Conservation (phyloP, 2,797 vertebrate species). For the Hylomyscus alleni region DNA sequence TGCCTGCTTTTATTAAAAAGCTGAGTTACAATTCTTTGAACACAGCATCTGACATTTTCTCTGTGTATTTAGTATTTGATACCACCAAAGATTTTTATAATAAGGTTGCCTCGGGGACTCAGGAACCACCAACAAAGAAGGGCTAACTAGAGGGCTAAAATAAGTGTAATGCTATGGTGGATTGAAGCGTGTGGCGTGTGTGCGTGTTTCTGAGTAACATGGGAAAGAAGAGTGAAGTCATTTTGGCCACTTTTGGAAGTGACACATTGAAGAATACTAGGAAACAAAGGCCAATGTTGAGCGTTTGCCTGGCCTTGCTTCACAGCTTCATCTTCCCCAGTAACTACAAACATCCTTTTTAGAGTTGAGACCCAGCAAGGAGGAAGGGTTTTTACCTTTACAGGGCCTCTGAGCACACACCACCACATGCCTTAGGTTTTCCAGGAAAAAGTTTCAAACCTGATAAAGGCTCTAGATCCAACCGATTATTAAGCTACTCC, state of each 20-base stretch:
- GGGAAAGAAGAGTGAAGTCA: background rate
- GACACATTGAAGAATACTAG: too few relatives aligned
- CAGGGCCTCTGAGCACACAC: background rate
- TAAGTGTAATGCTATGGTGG: rapidly evolving
- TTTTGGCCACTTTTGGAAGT: background rate
- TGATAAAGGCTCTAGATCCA: background rate
- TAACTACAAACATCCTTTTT: background rate
- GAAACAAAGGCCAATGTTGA: background rate
- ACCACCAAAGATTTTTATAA: background rate
- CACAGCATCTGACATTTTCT: background rate
- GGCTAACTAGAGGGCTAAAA: background rate
- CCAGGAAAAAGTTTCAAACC: background rate
- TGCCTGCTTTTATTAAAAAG: background rate
- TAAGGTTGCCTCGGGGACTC: background rate
- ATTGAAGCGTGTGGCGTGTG: rapidly evolving
- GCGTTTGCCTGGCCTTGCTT: background rate
- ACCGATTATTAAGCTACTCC: background rate
- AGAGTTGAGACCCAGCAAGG: background rate
- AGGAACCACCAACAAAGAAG: rapidly evolving
- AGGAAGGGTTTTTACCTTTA: rapidly evolving
- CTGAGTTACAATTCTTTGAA: background rate
- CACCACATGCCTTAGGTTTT: background rate
- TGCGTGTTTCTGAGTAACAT: background rate
- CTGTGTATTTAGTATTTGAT: background rate
- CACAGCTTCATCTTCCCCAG: rapidly evolving